These are phyloP conservation scores for Hybognathus amarus DNA, from an alignment of 2,797 vertebrate genomes.

Conservation along the genomic window DNA sequence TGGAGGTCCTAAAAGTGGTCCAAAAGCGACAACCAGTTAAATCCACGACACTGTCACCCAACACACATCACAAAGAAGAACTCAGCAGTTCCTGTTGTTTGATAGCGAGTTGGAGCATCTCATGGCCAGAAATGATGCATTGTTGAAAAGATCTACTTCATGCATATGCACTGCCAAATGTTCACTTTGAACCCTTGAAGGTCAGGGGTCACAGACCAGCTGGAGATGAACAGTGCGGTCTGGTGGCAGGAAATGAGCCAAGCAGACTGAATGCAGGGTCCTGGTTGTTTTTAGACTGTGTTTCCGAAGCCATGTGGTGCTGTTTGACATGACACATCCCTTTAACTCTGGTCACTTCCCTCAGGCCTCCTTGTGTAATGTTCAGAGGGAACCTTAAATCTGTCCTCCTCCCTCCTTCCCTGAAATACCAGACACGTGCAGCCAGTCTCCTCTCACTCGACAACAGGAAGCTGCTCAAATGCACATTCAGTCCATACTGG, in stretches of 20 bases:
- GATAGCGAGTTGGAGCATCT: not conserved
- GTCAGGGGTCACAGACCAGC: constrained; percentile 15
- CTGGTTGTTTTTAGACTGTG: constrained; percentile 28
- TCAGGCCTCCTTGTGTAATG: not conserved
- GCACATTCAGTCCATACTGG: not conserved
- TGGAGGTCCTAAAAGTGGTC: not conserved
- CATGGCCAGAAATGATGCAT: not conserved
- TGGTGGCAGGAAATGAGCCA: constrained; percentile 50
- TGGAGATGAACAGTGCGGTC: constrained; percentile 13
- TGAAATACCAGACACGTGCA: not conserved
- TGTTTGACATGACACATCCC: not conserved
- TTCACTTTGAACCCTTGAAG: constrained; percentile 7
- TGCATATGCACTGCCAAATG: constrained; percentile 4
- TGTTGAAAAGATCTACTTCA: not conserved
- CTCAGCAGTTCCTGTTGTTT: not conserved
- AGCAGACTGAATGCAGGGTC: constrained; percentile 5
- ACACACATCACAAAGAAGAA: constrained; percentile 10
- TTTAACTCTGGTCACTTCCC: constrained; percentile 30
- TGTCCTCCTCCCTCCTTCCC: constrained; percentile 5
- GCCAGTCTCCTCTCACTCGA: constrained; percentile 5
- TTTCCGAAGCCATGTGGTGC: not conserved
- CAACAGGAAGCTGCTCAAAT: constrained; percentile 44
- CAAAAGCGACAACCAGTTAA: not conserved
- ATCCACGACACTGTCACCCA: not conserved
- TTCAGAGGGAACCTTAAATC: constrained; percentile 31